Evolutionary conservation across 2,888 invertebrate genomes (phyloP), one percentile per base, ranked within the genome.

Genomic region (Erynnis tages): DNA sequence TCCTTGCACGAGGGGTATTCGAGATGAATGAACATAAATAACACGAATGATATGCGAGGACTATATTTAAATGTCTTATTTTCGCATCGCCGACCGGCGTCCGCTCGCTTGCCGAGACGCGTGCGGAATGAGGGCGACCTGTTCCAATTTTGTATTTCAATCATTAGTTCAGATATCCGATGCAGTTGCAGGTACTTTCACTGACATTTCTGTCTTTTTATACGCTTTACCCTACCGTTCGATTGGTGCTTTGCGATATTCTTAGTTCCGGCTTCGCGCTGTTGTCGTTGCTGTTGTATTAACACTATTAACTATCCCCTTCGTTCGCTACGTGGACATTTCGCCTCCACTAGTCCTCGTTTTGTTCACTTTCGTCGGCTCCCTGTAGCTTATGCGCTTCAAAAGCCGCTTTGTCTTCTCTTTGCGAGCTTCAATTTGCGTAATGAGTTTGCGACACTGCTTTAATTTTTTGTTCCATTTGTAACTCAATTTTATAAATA

Each of bases 71-170:
- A 73, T 72, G 54, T 70, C 76, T 78, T 81, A 84, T 82, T 82
- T 83, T 82, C 50, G 75, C 71, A 65, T 65, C 62, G 30, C 65
- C 70, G 65, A 67, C 62, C 58, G 61, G 54, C 69, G 73, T 69
- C 74, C 70, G 76, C 71, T 73, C 79, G 73, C 76, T 75, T 67
- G 73, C 74, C 66, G 76, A 76, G 79, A 66, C 73, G 65, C 73
- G 67, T 61, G 55, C 43, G 78, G 79, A 88, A 87, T 87, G 87
- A 77, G 87, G 87, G 79, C 86, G 76, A 54, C 59, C 61, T 69
- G 82, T 80, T 83, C 84, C 85, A 84, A 80, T 87, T 87, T 84
- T 83, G 82, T 82, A 83, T 80, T 82, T 78, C 77, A 73, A 82
- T 79, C 81, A 25, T 41, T 76, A 69, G 68, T 62, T 62, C 62